Evolutionary conservation across 1,140 invertebrate species (phyloP).

Genomic region (Heliconius hewitsoni): DNA sequence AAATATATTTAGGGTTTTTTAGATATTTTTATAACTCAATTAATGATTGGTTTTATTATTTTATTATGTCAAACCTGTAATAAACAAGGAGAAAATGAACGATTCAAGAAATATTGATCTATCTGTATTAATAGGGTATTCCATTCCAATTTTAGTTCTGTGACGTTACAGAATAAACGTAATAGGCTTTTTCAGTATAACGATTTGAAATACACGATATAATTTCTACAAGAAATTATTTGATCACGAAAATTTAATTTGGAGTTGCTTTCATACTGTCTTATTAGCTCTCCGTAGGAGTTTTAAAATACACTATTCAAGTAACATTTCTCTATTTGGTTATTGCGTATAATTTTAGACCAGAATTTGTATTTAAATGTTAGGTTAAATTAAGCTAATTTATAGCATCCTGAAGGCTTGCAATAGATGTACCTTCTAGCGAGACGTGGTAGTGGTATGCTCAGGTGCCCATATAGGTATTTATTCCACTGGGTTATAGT

Average conservation of each 20-base stretch:
- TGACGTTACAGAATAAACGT: background rate
- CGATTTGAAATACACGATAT: background rate
- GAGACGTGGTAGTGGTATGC: too few relatives aligned
- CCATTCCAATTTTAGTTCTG: background rate
- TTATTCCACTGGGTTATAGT: too few relatives aligned
- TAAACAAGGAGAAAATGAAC: too few relatives aligned
- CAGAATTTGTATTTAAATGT: background rate
- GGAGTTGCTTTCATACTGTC: background rate
- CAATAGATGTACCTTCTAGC: too few relatives aligned
- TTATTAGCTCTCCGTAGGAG: background rate
- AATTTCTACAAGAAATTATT: constrained; percentile 4
- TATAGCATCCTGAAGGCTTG: too few relatives aligned
- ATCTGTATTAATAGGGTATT: background rate
- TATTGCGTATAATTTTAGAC: background rate
- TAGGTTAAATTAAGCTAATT: too few relatives aligned
- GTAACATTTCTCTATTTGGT: background rate
- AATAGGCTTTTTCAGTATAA: background rate
- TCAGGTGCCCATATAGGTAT: too few relatives aligned
- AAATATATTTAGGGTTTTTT: too few relatives aligned
- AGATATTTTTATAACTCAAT: too few relatives aligned
- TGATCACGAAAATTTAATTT: constrained; percentile 3
- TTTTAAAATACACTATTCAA: background rate
- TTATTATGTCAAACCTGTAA: too few relatives aligned
- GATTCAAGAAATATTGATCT: too few relatives aligned
- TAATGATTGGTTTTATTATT: too few relatives aligned